These are phyloP conservation scores for Tenthredo amoena DNA, from an alignment of 2,888 invertebrate genomes.

Conservation along the genomic window DNA sequence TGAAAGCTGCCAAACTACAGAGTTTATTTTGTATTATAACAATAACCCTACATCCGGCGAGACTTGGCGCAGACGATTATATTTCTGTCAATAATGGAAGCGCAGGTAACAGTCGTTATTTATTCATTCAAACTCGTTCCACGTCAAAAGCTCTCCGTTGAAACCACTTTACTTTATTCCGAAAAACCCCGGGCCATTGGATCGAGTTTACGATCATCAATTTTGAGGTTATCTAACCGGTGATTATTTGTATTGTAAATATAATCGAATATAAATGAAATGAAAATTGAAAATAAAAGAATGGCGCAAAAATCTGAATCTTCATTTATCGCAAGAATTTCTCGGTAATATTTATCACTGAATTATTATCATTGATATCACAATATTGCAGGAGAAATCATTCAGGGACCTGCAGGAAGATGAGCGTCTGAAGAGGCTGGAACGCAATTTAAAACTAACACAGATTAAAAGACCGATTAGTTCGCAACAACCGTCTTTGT, in stretches of 20 bases:
- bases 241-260: background rate
- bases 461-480: conserved; percentile 44
- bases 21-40: background rate
- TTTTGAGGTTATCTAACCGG: background rate
- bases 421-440: conserved; percentile 66
- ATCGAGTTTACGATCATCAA: background rate
- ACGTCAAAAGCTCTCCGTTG: background rate
- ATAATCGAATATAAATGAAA: background rate
- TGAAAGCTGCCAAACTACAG: background rate
- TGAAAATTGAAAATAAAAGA: background rate
- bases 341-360: background rate
- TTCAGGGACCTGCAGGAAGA: conserved; percentile 65
- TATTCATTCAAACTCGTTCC: background rate
- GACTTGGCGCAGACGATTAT: background rate
- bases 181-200: background rate
- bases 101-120: conserved; percentile 37
- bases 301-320: background rate
- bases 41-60: background rate
- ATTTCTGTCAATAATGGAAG: background rate
- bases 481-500: background rate
- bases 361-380: background rate
- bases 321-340: background rate
- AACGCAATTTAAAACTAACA: conserved; percentile 63
- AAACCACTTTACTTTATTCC: background rate
- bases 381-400: conserved; percentile 59